A percentile compares a stretch with the other conserved stretches of the same genome.
Conservation (phyloP, 2,797 vertebrate species). For the Hydrolagus colliei region DNA sequence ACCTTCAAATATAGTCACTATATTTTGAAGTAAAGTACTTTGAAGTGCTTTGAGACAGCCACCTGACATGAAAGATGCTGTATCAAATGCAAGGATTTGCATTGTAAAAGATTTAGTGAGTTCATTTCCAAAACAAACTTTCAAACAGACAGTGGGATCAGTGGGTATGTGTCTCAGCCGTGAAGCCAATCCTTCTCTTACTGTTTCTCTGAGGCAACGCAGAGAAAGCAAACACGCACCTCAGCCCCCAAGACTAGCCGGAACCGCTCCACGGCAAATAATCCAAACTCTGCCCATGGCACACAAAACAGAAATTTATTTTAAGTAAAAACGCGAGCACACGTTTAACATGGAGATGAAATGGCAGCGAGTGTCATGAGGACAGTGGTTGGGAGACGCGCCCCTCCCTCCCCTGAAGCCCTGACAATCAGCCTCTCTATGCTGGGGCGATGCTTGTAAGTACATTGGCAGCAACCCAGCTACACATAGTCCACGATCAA, state of each 20-base stretch:
- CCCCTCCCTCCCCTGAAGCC: conserved; percentile 8
- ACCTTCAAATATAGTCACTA: too few species aligned
- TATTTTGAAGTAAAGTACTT: too few species aligned
- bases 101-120: too few species aligned
- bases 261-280: not conserved
- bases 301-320: not conserved
- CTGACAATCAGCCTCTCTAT: conserved; percentile 25
- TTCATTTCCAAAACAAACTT: too few species aligned
- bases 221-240: too few species aligned
- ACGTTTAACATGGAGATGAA: conserved; percentile 13
- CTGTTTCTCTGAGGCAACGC: too few species aligned
- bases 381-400: not conserved
- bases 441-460: conserved; percentile 21
- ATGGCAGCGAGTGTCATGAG: conserved; percentile 17
- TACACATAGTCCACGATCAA: not conserved
- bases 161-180: too few species aligned
- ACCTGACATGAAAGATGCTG: too few species aligned
- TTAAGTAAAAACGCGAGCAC: conserved; percentile 7
- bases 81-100: too few species aligned
- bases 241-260: not conserved
- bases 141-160: too few species aligned
- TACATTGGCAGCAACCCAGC: conserved; percentile 17
- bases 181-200: too few species aligned
- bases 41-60: too few species aligned
- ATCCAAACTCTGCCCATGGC: not conserved